phyloP scores from a whole-genome alignment of 23 tunicate species.

The Halocynthia aurantium region DNA sequence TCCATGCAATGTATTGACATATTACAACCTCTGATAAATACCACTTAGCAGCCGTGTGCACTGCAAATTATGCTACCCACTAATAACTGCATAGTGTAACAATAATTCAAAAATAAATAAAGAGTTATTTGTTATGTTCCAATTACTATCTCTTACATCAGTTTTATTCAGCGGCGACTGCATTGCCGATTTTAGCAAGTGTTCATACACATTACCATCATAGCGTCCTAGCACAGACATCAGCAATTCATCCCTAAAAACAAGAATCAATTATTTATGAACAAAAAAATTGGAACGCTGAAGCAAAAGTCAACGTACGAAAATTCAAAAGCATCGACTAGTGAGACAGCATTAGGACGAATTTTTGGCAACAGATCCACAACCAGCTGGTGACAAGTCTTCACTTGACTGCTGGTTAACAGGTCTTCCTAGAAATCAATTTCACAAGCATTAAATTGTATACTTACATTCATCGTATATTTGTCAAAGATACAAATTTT shows the following conservation, averaged over 20 bases:
- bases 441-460: background rate
- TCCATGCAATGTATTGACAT: too few species aligned
- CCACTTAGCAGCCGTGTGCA: too few species aligned
- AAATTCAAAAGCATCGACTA: slow-evolving; percentile 83
- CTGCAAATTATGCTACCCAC: too few species aligned
- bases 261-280: background rate
- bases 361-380: slow-evolving; percentile 71
- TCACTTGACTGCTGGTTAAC: slow-evolving; percentile 51
- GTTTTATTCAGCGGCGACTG: slow-evolving; percentile 83
- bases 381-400: slow-evolving; percentile 50
- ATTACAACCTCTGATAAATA: too few species aligned
- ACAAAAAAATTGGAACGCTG: background rate
- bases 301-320: slow-evolving; percentile 25
- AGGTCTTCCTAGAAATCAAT: slow-evolving; percentile 35
- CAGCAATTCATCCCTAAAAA: slow-evolving; percentile 58
- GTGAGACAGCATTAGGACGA: slow-evolving; percentile 72
- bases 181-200: slow-evolving; percentile 86
- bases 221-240: slow-evolving; percentile 77
- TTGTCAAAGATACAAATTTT: slow-evolving; percentile 1
- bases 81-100: background rate
- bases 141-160: slow-evolving; percentile 49
- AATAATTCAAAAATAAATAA: background rate
- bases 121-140: background rate
- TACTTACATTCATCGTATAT: background rate
- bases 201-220: slow-evolving; percentile 94